Evolutionary conservation across 2,797 vertebrate species (phyloP), one percentile per base, ranked within the genome.

Genomic region (Selene dorsalis): DNA sequence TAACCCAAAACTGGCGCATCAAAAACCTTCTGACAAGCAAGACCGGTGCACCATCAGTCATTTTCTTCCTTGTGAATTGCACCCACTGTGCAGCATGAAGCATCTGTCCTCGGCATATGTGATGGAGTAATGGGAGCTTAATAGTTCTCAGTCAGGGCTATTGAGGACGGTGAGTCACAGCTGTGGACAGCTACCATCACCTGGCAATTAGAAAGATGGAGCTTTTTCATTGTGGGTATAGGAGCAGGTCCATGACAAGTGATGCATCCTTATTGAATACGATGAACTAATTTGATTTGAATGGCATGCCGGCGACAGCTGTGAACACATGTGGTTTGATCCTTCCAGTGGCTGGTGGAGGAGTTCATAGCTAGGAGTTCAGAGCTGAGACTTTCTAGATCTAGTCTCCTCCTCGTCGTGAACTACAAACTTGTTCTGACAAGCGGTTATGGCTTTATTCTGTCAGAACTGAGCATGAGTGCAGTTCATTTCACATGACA

Each of bases 121-220:
- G 79, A 89, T 73, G 72, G 67, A 75, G 69, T 86, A 90, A 90
- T 87, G 71, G 83, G 70, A 87, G 71, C 82, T 79, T 89, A 87
- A 92, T 86, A 58, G 83, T 85, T 82, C 65, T 82, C 69, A 73
- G 50, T 84, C 71, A 35, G 85, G 62, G 75, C 87, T 78, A 61
- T 77, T 79, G 77, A 82, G 73, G 74, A 77, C 76, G 80, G 81
- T 86, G 90, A 89, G 73, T 88, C 80, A 80, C 80, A 84, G 80
- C 79, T 88, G 75, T 66, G 73, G 85, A 92, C 74, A 64, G 81
- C 76, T 70, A 71, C 65, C 71, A 72, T 82, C 76, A 83, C 84
- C 76, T 80, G 70, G 69, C 75, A 80, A 77, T 88, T 74, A 85
- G 66, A 85, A 50, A 69, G 55, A 82, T 47, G 10, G 28, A 1